phyloP scores from a whole-genome alignment of 2,113 vertebrate genomes.

The Dromiciops gliroides region DNA sequence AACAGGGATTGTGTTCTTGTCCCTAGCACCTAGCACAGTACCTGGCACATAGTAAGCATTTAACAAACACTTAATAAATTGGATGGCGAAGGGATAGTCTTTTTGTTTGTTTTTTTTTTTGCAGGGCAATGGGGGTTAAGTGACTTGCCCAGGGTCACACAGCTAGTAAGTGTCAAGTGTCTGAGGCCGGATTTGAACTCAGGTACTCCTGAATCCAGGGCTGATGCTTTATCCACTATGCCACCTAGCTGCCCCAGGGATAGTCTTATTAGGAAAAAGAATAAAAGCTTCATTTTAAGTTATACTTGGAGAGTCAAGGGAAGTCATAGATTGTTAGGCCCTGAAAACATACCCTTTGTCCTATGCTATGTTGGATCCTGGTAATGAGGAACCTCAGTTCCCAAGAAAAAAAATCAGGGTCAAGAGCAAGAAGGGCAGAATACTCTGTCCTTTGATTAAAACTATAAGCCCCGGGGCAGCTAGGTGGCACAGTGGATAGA shows the following conservation, averaged over 20 bases:
- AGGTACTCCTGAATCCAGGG: too few relatives aligned
- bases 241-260: too few relatives aligned
- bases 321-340: neutral
- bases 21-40: neutral
- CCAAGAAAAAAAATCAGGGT: neutral
- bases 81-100: neutral
- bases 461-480: neutral
- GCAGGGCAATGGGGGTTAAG: too few relatives aligned
- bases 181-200: too few relatives aligned
- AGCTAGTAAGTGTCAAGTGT: too few relatives aligned
- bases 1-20: neutral
- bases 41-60: neutral
- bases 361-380: neutral
- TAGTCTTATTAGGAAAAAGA: neutral
- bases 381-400: neutral
- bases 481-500: too few relatives aligned
- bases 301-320: neutral
- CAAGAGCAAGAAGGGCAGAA: slow-evolving; percentile 4
- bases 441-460: slow-evolving; percentile 30
- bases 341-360: neutral
- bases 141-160: too few relatives aligned
- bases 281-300: neutral
- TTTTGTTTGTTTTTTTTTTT: too few relatives aligned
- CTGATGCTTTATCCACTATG: too few relatives aligned
- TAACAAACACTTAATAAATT: neutral